Conservation (phyloP, 2,888 invertebrate species). For the Lasiommata megera region DNA sequence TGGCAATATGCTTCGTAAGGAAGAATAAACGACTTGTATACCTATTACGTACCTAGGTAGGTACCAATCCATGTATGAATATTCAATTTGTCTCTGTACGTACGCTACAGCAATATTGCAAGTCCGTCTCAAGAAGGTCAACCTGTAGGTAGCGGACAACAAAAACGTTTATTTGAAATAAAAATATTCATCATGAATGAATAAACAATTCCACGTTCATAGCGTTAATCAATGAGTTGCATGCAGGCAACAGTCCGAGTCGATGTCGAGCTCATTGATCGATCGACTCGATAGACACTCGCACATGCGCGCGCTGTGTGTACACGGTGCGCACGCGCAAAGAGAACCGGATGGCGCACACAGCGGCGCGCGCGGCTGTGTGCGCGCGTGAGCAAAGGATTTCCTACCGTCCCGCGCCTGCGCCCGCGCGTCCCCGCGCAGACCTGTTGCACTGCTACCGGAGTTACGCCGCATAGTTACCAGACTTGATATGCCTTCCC, state of each 20-base stretch:
- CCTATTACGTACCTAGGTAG: not conserved
- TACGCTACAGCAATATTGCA: conserved; percentile 30
- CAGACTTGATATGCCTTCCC: conserved; percentile 75
- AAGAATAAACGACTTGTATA: not conserved
- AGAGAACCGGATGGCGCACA: conserved; percentile 77
- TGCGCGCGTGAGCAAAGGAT: conserved; percentile 72
- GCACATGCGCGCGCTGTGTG: conserved; percentile 52
- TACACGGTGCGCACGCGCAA: conserved; percentile 57
- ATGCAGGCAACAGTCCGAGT: conserved; percentile 73
- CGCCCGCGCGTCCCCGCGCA: conserved; percentile 57
- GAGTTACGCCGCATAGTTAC: conserved; percentile 82
- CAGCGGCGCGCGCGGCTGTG: conserved; percentile 45
- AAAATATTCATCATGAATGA: conserved; percentile 78
- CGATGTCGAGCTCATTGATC: conserved; percentile 80
- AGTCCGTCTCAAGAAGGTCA: conserved; percentile 41
- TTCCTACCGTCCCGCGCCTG: conserved; percentile 72
- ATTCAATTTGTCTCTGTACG: conserved; percentile 13
- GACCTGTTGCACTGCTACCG: conserved; percentile 81
- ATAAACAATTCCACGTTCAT: conserved; percentile 80
- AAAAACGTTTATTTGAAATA: conserved; percentile 65
- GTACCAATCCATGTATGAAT: conserved; percentile 16
- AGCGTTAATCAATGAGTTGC: conserved; percentile 81
- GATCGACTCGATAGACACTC: conserved; percentile 70
- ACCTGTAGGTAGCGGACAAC: conserved; percentile 46
- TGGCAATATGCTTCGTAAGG: conserved; percentile 9